Evolutionary conservation across 30 jellyfish, hydroid and myxozoan genomes (phyloP).

Genomic region (Pseudorhiza aurosa): DNA sequence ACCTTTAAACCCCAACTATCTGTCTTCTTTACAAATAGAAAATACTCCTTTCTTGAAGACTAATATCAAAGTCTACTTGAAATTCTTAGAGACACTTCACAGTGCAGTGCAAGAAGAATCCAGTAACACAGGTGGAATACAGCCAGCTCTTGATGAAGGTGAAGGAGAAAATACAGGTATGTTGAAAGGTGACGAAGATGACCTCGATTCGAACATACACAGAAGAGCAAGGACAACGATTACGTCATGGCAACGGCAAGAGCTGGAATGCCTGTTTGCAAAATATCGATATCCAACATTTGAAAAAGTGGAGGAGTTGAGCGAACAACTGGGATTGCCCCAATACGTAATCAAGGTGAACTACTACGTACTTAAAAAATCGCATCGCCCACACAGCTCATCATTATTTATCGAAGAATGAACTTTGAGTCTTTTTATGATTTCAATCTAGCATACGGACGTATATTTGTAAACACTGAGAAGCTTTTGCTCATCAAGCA

Average conservation of each 20-base stretch:
- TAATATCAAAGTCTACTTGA: no score
- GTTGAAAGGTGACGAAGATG: not conserved
- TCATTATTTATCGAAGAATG: no score
- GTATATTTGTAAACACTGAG: no score
- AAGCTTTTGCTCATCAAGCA: no score
- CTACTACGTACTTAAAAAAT: no score
- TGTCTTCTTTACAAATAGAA: no score
- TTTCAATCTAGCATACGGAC: no score
- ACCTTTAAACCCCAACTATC: no score
- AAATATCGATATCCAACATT: slow-evolving; percentile 63
- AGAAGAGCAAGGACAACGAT: slow-evolving; percentile 74
- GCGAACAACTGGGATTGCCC: slow-evolving; percentile 73
- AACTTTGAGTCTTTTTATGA: no score
- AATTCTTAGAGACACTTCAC: not conserved
- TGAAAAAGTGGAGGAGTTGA: slow-evolving; percentile 61
- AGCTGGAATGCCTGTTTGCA: slow-evolving; percentile 48
- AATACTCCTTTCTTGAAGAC: no score
- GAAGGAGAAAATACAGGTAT: not conserved
- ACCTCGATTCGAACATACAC: slow-evolving; percentile 22
- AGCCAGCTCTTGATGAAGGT: not conserved
- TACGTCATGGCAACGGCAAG: slow-evolving; percentile 65
- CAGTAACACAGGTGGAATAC: not conserved
- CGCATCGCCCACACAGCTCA: no score
- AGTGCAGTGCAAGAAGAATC: not conserved
- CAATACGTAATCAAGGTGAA: slow-evolving; percentile 71